A percentile compares a stretch with the other conserved stretches of the same genome.
These are phyloP conservation scores for Argopecten irradians DNA, from an alignment of 1,140 invertebrate genomes.

Conservation along the genomic window DNA sequence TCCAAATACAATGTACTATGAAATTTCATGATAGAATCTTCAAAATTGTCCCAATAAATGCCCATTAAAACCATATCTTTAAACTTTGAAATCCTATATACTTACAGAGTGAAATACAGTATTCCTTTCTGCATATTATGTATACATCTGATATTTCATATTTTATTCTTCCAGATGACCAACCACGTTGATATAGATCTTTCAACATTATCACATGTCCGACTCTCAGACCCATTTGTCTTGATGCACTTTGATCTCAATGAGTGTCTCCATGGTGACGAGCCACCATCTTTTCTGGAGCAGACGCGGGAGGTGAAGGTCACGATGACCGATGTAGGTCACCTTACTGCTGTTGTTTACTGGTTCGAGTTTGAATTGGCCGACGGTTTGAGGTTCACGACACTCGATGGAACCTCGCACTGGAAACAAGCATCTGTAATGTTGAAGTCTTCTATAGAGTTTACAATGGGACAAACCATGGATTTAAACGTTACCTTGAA, in stretches of 20 bases:
- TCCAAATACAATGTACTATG: no score
- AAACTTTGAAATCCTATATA: background rate
- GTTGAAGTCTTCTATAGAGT: slow-evolving; percentile 45
- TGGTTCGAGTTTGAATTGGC: slow-evolving; percentile 70
- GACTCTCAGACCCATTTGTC: slow-evolving; percentile 64
- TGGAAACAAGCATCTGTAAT: slow-evolving; percentile 73
- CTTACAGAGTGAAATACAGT: no score
- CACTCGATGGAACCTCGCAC: slow-evolving; percentile 60
- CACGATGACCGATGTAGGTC: slow-evolving; percentile 56
- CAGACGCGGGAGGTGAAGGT: slow-evolving; percentile 54
- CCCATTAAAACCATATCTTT: background rate
- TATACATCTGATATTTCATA: background rate
- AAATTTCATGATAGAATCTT: background rate
- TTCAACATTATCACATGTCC: slow-evolving; percentile 63
- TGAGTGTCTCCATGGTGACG: slow-evolving; percentile 37
- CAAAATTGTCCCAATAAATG: background rate
- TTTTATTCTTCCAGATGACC: slow-evolving; percentile 65
- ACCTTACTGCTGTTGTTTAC: slow-evolving; percentile 67
- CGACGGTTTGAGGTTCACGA: slow-evolving; percentile 58
- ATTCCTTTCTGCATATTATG: no score
- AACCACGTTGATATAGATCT: slow-evolving; percentile 71
- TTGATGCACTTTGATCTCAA: slow-evolving; percentile 65
- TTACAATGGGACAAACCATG: slow-evolving; percentile 55
- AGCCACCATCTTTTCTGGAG: slow-evolving; percentile 55
- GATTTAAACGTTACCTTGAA: slow-evolving; percentile 52